Conservation (phyloP, 2,797 vertebrate genomes). For the Gallinago stenura region DNA sequence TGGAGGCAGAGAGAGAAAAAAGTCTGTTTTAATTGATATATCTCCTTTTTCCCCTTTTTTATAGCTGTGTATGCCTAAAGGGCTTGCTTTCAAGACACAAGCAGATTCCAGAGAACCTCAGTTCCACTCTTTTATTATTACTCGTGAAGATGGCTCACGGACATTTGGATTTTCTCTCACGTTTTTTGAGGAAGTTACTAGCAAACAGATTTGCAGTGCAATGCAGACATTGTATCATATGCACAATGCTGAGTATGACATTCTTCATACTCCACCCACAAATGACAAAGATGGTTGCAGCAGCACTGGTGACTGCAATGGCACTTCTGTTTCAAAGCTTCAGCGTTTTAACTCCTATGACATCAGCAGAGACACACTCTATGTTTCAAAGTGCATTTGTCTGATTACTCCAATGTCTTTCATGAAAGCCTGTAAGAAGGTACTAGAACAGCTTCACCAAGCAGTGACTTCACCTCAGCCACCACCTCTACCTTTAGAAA, state of each 20-base stretch:
- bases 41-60: neutral
- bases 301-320: constrained; percentile 74
- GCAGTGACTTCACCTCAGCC: constrained; percentile 95
- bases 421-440: constrained; percentile 92
- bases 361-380: constrained; percentile 96
- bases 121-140: constrained; percentile 98
- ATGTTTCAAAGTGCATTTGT: constrained; percentile 98
- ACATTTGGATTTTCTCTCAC: constrained; percentile 98
- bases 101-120: constrained; percentile 90
- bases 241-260: constrained; percentile 98
- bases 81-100: constrained; percentile 93
- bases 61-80: constrained; percentile 92
- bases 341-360: constrained; percentile 98
- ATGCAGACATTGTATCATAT: constrained; percentile 99
- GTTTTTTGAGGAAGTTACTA: constrained; percentile 98
- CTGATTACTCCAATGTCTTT: constrained; percentile 98
- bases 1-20: neutral
- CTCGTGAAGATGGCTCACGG: constrained; percentile 96
- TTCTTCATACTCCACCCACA: constrained; percentile 85
- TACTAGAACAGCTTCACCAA: constrained; percentile 92
- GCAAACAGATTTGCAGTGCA: constrained; percentile 98
- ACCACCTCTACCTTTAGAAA: constrained; percentile 95
- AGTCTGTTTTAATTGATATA: neutral
- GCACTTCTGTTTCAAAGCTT: constrained; percentile 90
- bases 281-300: constrained; percentile 83